Evolutionary conservation across 64 coral and sea anemone genomes (phyloP).

Genomic region (Montipora capricornis): DNA sequence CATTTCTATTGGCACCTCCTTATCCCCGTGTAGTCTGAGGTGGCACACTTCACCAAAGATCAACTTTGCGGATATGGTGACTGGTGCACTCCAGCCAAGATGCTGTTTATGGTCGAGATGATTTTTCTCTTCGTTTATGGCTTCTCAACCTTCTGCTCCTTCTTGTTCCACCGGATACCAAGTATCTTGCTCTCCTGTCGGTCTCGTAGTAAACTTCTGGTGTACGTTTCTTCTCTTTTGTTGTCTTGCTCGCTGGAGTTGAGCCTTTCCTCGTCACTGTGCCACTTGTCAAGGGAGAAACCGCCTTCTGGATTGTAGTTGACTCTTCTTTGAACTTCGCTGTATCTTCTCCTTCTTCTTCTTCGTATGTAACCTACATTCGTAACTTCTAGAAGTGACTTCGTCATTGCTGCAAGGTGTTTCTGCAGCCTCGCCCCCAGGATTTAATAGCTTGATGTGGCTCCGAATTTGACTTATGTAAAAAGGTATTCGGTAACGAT

Average conservation of each 20-base stretch:
- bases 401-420: too few relatives aligned
- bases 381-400: too few relatives aligned
- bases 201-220: not conserved
- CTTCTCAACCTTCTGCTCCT: not conserved
- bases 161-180: slow-evolving; percentile 58
- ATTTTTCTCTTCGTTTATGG: slow-evolving; percentile 49
- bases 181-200: slow-evolving; percentile 25
- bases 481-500: slow-evolving; percentile 49
- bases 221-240: not conserved
- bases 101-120: slow-evolving; percentile 15
- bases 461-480: slow-evolving; percentile 65
- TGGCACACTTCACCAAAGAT: slow-evolving; percentile 30
- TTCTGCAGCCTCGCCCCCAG: slow-evolving; percentile 34
- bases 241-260: too few relatives aligned
- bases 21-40: slow-evolving; percentile 26
- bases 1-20: slow-evolving; percentile 26
- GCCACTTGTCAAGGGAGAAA: too few relatives aligned
- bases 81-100: slow-evolving; percentile 39
- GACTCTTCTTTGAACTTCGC: too few relatives aligned
- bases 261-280: too few relatives aligned
- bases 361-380: too few relatives aligned
- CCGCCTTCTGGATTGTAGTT: too few relatives aligned
- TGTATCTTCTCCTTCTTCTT: too few relatives aligned
- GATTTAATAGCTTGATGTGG: slow-evolving; percentile 54
- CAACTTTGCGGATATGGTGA: slow-evolving; percentile 28